These are phyloP conservation scores for Sphaeramia orbicularis DNA, from an alignment of 2,797 vertebrate genomes.

Conservation along the genomic window DNA sequence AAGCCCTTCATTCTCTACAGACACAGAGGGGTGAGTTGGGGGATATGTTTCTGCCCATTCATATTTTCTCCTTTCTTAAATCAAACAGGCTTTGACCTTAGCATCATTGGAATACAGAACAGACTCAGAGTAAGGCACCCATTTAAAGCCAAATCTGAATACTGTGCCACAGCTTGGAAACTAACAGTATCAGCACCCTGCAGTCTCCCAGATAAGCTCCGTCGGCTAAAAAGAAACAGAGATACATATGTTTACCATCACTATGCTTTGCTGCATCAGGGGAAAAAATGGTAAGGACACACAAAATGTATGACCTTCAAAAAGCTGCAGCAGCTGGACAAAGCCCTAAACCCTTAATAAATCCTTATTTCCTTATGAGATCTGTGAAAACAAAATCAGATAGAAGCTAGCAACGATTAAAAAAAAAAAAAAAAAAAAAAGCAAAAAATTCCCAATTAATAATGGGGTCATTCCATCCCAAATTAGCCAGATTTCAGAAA, in stretches of 20 bases:
- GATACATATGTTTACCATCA: slow-evolving; percentile 75
- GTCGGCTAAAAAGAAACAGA: slow-evolving; percentile 59
- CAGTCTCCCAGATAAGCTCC: slow-evolving; percentile 69
- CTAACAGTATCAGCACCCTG: slow-evolving; percentile 72
- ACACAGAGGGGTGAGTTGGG: background rate
- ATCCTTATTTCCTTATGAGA: slow-evolving; percentile 29
- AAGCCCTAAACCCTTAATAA: slow-evolving; percentile 18
- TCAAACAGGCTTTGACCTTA: slow-evolving; percentile 73
- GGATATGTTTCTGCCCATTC: background rate
- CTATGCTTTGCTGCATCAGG: slow-evolving; percentile 70
- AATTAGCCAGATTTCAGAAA: too few relatives aligned
- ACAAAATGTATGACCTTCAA: slow-evolving; percentile 75
- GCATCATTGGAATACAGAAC: slow-evolving; percentile 60
- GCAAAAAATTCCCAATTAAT: too few relatives aligned
- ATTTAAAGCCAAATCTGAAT: slow-evolving; percentile 57
- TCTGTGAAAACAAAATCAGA: slow-evolving; percentile 12
- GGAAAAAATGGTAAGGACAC: slow-evolving; percentile 54
- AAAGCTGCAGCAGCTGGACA: slow-evolving; percentile 53
- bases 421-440: too few relatives aligned
- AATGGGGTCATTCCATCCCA: too few relatives aligned
- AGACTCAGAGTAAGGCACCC: slow-evolving; percentile 43
- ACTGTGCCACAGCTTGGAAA: slow-evolving; percentile 55
- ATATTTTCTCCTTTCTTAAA: slow-evolving; percentile 53
- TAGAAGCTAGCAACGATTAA: slow-evolving; percentile 2
- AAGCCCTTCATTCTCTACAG: slow-evolving; percentile 27